phyloP scores from a whole-genome alignment of 2,888 invertebrate genomes.

The Rhagonycha lutea region DNA sequence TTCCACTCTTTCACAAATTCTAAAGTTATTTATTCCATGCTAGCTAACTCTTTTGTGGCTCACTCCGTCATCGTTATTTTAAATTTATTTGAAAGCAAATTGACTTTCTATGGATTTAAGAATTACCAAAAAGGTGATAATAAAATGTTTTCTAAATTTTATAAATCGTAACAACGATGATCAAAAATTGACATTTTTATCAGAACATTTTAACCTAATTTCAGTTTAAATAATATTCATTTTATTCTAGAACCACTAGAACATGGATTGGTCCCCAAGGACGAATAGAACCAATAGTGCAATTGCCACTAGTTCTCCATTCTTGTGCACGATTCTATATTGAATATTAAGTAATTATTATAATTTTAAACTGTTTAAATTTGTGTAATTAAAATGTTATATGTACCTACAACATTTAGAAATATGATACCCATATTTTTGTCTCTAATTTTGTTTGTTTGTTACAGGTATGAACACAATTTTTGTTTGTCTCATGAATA shows the following conservation, averaged over 20 bases:
- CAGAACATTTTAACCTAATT: not conserved
- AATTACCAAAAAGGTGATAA: constrained; percentile 36
- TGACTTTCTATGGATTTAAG: constrained; percentile 35
- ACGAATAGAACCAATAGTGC: not conserved
- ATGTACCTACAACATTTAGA: not conserved
- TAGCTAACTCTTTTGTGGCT: constrained; percentile 22
- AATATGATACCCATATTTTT: not conserved
- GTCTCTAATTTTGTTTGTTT: not conserved
- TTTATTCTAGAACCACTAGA: not conserved
- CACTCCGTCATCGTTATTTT: constrained; percentile 28
- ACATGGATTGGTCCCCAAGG: not conserved
- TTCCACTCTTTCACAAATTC: constrained; percentile 36
- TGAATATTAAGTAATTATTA: not conserved
- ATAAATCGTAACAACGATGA: not conserved
- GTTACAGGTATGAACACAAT: not conserved
- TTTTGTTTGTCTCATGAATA: constrained; percentile 17
- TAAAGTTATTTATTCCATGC: constrained; percentile 38
- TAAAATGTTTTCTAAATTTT: constrained; percentile 18
- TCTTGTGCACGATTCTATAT: not conserved
- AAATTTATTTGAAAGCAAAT: constrained; percentile 35
- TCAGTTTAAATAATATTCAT: not conserved
- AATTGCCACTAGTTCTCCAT: not conserved
- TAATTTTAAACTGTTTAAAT: not conserved
- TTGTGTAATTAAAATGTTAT: not conserved
- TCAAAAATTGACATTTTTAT: not conserved